phyloP scores from a whole-genome alignment of 2,888 invertebrate species.

The Drosophila tripunctata region DNA sequence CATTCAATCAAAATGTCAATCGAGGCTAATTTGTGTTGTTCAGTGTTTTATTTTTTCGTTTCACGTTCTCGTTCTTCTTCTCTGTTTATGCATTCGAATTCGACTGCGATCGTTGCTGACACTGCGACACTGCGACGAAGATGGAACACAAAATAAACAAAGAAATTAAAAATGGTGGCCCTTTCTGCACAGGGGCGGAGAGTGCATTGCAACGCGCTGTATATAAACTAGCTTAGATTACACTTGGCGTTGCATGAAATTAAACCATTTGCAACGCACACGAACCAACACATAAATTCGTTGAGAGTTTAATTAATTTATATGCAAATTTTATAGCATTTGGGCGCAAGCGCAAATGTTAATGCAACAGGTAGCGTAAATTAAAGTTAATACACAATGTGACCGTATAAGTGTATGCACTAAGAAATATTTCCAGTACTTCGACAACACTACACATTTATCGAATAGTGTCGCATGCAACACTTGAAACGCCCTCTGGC shows the following conservation, averaged over 20 bases:
- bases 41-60: slow-evolving; percentile 10
- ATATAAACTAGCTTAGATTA: slow-evolving; percentile 24
- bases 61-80: slow-evolving; percentile 17
- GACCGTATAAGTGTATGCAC: slow-evolving; percentile 25
- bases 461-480: slow-evolving; percentile 30
- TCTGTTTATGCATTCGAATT: slow-evolving; percentile 53
- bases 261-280: slow-evolving; percentile 15
- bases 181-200: slow-evolving; percentile 31
- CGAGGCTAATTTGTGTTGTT: slow-evolving; percentile 13
- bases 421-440: slow-evolving; percentile 6
- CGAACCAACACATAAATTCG: slow-evolving; percentile 6
- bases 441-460: not conserved
- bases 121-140: slow-evolving; percentile 69
- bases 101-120: slow-evolving; percentile 41
- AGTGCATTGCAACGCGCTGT: slow-evolving; percentile 39
- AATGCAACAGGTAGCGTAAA: slow-evolving; percentile 53
- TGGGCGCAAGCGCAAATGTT: slow-evolving; percentile 66
- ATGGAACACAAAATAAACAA: slow-evolving; percentile 81
- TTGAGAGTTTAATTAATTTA: slow-evolving; percentile 48
- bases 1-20: slow-evolving; percentile 14
- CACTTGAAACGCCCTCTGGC: slow-evolving; percentile 40
- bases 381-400: slow-evolving; percentile 45
- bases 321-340: slow-evolving; percentile 57
- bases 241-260: not conserved
- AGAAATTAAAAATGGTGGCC: slow-evolving; percentile 82